A percentile compares a stretch with the other conserved stretches of the same genome.
phyloP scores from a whole-genome alignment of 2,113 vertebrate genomes.

The Otocyon megalotis region DNA sequence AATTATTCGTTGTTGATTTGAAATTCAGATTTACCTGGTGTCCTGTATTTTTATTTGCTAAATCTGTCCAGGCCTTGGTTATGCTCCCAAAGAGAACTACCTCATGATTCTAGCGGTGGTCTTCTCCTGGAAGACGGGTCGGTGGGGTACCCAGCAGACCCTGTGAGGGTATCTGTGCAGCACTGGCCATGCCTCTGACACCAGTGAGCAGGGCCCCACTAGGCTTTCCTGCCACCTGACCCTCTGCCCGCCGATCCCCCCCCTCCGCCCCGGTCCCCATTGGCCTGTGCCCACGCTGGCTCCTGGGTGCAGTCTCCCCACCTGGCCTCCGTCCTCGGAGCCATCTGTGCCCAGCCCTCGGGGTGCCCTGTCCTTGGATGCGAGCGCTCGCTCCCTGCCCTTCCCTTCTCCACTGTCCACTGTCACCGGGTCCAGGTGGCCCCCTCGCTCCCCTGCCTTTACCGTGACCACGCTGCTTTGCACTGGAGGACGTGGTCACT shows the following conservation, averaged over 20 bases:
- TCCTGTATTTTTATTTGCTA: neutral
- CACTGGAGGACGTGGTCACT: neutral
- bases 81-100: neutral
- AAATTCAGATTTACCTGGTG: neutral
- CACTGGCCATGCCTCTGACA: too few species aligned
- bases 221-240: neutral
- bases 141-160: neutral
- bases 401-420: neutral
- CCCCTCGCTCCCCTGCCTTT: neutral
- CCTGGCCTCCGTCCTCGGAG: neutral
- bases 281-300: neutral
- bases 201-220: neutral
- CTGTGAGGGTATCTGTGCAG: rapidly evolving
- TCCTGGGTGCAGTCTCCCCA: neutral
- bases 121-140: neutral
- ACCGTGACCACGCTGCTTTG: neutral
- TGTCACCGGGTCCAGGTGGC: neutral
- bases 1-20: neutral
- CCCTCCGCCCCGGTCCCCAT: rapidly evolving
- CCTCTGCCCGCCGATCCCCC: rapidly evolving
- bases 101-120: neutral
- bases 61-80: neutral
- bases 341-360: neutral
- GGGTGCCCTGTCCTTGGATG: neutral
- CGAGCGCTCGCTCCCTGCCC: rapidly evolving